Evolutionary conservation across 2,113 vertebrate genomes (phyloP).

Genomic region (Sigmodon hispidus): DNA sequence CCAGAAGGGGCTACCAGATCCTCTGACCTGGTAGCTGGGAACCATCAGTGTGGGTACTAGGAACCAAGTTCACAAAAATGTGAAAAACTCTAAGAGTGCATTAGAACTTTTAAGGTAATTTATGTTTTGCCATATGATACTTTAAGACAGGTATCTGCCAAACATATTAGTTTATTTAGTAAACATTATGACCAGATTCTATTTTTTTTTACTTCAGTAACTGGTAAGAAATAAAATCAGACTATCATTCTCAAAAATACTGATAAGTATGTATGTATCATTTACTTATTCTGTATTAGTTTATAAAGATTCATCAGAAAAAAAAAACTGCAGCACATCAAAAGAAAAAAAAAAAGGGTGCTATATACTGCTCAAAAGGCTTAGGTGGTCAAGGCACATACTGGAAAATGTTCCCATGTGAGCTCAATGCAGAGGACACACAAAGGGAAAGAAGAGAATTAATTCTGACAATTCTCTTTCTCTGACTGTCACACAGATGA

Average conservation of each 20-base stretch:
- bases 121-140: background rate
- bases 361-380: background rate
- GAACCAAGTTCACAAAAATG: conserved; percentile 14
- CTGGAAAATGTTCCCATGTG: background rate
- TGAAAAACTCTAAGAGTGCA: background rate
- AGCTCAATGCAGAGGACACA: background rate
- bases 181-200: background rate
- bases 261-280: background rate
- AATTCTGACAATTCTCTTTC: background rate
- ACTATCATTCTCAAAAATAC: background rate
- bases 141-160: background rate
- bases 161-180: background rate
- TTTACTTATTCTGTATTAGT: background rate
- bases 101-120: conserved; percentile 22
- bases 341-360: conserved; percentile 14
- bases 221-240: conserved; percentile 14
- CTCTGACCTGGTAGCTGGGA: too few relatives aligned
- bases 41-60: background rate
- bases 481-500: background rate
- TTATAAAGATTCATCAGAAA: background rate
- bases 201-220: conserved; percentile 33
- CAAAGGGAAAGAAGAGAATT: background rate
- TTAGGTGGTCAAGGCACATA: background rate
- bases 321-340: background rate
- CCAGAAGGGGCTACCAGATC: background rate